phyloP scores from a whole-genome alignment of 2,113 vertebrate genomes.

The Taxidea taxus region DNA sequence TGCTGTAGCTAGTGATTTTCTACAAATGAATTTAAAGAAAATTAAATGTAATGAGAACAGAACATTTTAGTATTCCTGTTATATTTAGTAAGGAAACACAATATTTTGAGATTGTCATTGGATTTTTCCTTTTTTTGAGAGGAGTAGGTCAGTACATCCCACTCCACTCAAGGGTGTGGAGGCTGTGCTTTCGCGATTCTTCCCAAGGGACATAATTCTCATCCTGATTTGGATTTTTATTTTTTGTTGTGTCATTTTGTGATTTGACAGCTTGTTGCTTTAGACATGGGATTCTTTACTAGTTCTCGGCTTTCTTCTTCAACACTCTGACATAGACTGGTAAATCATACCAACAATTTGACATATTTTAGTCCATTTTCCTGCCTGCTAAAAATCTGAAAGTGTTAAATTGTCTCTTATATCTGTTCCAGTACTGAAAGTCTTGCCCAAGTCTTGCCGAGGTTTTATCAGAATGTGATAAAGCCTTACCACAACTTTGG shows the following conservation, averaged over 20 bases:
- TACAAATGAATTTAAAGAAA: slow-evolving; percentile 2
- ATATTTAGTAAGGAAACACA: background rate
- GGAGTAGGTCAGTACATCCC: background rate
- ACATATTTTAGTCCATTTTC: background rate
- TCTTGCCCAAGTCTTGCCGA: background rate
- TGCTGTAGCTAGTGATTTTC: background rate
- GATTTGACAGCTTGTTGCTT: background rate
- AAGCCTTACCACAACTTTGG: background rate
- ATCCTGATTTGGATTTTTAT: background rate
- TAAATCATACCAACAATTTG: background rate
- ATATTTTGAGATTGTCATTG: background rate
- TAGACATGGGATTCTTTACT: background rate
- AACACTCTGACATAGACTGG: background rate
- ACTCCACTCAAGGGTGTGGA: background rate
- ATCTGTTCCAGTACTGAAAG: background rate
- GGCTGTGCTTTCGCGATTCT: accelerated
- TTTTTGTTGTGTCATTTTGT: background rate
- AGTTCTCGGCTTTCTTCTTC: background rate
- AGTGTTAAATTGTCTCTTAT: background rate
- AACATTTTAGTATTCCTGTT: background rate
- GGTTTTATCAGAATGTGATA: background rate
- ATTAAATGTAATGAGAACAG: background rate
- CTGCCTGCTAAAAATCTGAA: background rate
- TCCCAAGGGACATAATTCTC: accelerated
- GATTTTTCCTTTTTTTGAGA: background rate